Base-by-base conservation (phyloP, 2,888 invertebrate species). In the Alloplasta piceator region DNA sequence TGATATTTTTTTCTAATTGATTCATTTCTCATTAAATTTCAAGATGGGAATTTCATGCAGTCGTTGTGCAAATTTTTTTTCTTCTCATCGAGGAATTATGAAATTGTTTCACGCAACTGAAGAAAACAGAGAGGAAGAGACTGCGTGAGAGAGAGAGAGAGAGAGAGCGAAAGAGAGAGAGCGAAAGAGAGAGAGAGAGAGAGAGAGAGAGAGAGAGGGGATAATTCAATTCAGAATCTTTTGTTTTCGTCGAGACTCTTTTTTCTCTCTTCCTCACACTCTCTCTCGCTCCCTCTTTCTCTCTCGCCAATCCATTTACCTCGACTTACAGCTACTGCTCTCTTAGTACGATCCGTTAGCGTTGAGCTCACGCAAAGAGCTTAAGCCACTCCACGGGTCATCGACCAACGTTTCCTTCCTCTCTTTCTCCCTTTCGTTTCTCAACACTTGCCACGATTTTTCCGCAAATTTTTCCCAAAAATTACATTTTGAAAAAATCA, bases 241-340 rank as follows among this genome's bases (percentile, higher is more conserved):
- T 10, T 52, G 14, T 14, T 6, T 6, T 52, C 52, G n/a, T 52
- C 14, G 52, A 6, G 52, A 14, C 14, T 52, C 52, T 6, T 67
- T 16, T 41, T 55, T 14, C 41, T 43, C 9, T 38, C 26, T 36
- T 12, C 6, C 39, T 10, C 6, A 38, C 36, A 7, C 46, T 38
- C 43, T 50, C 48, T 63, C 16, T n/a, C n/a, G n/a, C 67, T 58
- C 48, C 43, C 39, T 74, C 55, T 46, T 38, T 38, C 43, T 70
- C 48, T 16, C 38, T 56, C 63, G 63, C 73, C 78, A 78, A 81
- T 81, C 78, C 78, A 70, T 81, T 81, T 81, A 78, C 78, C 74
- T 70, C 70, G 72, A 14, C 26, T 70, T 46, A 46, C 58, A 7
- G 52, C 12, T 9, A 14, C 55, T 38, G 36, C 12, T 43, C 43